These are phyloP conservation scores for Turritopsis rubra DNA, from an alignment of 30 jellyfish, hydroid and myxozoan species.

Conservation along the genomic window DNA sequence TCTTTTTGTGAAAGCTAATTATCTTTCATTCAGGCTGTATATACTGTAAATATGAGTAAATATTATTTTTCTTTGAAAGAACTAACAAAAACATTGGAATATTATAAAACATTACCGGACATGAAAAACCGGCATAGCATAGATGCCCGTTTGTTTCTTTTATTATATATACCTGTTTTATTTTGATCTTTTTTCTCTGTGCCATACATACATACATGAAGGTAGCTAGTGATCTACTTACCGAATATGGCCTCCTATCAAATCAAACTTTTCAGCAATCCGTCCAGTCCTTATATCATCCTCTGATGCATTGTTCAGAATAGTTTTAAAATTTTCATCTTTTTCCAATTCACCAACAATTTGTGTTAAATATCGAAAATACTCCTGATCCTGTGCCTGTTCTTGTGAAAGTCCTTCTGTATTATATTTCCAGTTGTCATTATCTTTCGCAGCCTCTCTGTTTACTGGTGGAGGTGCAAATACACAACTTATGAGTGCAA, in stretches of 20 bases:
- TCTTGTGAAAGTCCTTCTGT: conserved; percentile 50
- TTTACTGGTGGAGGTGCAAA: conserved; percentile 23
- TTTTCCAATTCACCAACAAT: conserved; percentile 74
- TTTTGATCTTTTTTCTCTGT: too few relatives aligned
- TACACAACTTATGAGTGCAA: neutral
- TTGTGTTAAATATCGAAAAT: conserved; percentile 75
- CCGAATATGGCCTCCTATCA: conserved; percentile 52
- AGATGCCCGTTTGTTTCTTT: too few relatives aligned
- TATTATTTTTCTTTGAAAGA: too few relatives aligned
- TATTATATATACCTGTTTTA: too few relatives aligned
- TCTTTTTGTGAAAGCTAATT: too few relatives aligned
- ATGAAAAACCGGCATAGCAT: too few relatives aligned
- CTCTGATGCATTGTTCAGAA: conserved; percentile 73
- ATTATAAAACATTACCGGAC: too few relatives aligned
- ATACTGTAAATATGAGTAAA: too few relatives aligned
- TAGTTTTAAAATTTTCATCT: conserved; percentile 66
- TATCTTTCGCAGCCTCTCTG: neutral
- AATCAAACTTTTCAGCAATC: conserved; percentile 63
- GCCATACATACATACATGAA: too few relatives aligned
- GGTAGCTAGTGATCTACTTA: neutral
- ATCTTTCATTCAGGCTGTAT: too few relatives aligned
- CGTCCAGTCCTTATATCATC: conserved; percentile 72
- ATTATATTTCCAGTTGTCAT: conserved; percentile 10
- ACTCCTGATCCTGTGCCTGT: conserved; percentile 71
- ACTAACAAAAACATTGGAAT: too few relatives aligned